Conservation (phyloP, 30 jellyfish, hydroid and myxozoan genomes). For the Rhopilema esculentum region DNA sequence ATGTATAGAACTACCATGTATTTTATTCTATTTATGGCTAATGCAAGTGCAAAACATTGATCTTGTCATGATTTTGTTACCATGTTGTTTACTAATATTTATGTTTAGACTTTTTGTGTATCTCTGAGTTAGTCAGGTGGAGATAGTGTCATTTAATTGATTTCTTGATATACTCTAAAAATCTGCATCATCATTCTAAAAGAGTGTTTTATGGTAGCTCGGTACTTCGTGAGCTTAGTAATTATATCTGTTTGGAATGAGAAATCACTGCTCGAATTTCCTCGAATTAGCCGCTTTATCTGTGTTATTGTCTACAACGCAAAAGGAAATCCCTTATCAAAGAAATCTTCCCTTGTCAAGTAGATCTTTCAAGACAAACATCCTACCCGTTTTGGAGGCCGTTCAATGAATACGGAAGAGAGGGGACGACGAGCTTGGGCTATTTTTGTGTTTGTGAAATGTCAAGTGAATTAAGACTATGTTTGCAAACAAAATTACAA, state of each 20-base stretch:
- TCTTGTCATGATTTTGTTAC: neutral
- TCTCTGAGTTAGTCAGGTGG: neutral
- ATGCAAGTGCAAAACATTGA: neutral
- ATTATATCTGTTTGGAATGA: neutral
- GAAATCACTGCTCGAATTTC: slow-evolving; percentile 26
- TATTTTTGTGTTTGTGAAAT: neutral
- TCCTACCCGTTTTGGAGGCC: neutral
- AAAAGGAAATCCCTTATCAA: neutral
- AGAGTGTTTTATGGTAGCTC: too few relatives aligned
- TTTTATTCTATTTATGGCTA: too few relatives aligned
- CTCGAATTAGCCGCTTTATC: neutral
- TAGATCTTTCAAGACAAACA: neutral
- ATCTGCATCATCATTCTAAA: too few relatives aligned
- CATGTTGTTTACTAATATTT: neutral
- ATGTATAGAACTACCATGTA: neutral
- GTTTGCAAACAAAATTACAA: neutral
- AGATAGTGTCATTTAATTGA: too few relatives aligned
- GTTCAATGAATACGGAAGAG: neutral
- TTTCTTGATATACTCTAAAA: too few relatives aligned
- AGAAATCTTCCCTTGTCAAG: too few relatives aligned
- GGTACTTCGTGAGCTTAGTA: too few relatives aligned
- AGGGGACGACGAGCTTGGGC: neutral
- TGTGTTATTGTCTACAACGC: neutral
- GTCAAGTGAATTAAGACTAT: neutral
- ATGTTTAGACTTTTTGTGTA: neutral